Conservation (phyloP, 2,888 invertebrate genomes). For the Polyommatus iphigenia region DNA sequence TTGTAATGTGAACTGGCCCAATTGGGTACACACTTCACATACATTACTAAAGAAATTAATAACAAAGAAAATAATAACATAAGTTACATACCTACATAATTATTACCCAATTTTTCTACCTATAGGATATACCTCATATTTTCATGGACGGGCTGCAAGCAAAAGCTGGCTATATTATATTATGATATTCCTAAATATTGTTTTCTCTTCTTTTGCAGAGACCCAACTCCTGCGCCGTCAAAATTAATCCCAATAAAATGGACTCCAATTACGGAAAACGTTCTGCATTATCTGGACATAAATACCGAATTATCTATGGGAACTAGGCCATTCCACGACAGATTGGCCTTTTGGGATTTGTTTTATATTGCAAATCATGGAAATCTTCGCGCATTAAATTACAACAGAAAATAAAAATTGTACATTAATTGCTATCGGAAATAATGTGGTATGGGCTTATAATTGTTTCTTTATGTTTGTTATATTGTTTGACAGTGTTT, state of each 20-base stretch:
- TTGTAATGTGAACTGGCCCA: too few species aligned
- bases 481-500: not conserved
- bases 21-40: too few species aligned
- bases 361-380: constrained; percentile 42
- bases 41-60: too few species aligned
- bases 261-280: constrained; percentile 13
- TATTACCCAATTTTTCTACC: too few species aligned
- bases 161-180: too few species aligned
- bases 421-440: not conserved
- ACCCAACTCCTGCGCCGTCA: constrained; percentile 33
- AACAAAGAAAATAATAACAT: too few species aligned
- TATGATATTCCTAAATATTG: not conserved
- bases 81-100: too few species aligned
- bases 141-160: too few species aligned
- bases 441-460: not conserved
- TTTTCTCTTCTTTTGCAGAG: constrained; percentile 30
- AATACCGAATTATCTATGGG: constrained; percentile 38
- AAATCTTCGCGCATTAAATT: constrained; percentile 24
- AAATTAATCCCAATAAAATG: constrained; percentile 24
- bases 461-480: not conserved
- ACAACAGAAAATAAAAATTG: not conserved
- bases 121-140: too few species aligned
- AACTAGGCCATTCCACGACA: constrained; percentile 42
- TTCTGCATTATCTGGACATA: constrained; percentile 37
- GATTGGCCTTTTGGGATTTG: constrained; percentile 47